phyloP scores from a whole-genome alignment of 2,113 vertebrate species.

The Archocentrus centrarchus region DNA sequence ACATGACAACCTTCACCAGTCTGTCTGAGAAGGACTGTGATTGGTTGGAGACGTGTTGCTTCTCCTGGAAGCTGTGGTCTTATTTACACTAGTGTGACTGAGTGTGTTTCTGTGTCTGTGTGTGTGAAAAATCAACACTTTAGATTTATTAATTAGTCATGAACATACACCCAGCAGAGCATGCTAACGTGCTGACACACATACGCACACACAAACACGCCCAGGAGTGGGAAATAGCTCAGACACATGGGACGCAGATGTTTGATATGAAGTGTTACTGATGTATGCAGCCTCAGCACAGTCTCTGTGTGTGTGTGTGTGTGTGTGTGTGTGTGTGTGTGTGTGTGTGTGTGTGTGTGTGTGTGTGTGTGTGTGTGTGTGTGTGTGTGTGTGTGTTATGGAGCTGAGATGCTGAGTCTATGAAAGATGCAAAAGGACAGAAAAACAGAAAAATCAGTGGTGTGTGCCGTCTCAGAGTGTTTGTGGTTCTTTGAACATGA shows the following conservation, averaged over 20 bases:
- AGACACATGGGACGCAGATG: slow-evolving; percentile 25
- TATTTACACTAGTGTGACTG: no score
- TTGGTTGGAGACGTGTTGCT: no score
- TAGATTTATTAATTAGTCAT: slow-evolving; percentile 20
- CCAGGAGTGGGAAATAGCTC: not conserved
- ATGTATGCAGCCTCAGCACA: slow-evolving; percentile 48
- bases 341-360: slow-evolving; percentile 1
- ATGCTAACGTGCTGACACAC: slow-evolving; percentile 1
- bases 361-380: not conserved
- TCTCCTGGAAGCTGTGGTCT: no score
- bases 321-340: not conserved
- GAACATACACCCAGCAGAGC: not conserved
- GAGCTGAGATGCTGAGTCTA: not conserved
- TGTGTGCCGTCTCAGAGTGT: not conserved
- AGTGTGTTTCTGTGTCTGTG: not conserved
- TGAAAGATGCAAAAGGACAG: slow-evolving; percentile 29
- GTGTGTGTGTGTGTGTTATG: not conserved
- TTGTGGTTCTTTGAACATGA: not conserved
- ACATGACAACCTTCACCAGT: no score
- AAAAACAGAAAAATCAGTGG: not conserved
- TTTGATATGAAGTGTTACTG: slow-evolving; percentile 49
- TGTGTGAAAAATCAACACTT: slow-evolving; percentile 18
- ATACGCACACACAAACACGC: not conserved
- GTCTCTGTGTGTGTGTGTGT: not conserved
- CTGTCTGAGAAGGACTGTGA: no score